Evolutionary conservation across 2,113 vertebrate genomes (phyloP).

Genomic region (Bos indicus): DNA sequence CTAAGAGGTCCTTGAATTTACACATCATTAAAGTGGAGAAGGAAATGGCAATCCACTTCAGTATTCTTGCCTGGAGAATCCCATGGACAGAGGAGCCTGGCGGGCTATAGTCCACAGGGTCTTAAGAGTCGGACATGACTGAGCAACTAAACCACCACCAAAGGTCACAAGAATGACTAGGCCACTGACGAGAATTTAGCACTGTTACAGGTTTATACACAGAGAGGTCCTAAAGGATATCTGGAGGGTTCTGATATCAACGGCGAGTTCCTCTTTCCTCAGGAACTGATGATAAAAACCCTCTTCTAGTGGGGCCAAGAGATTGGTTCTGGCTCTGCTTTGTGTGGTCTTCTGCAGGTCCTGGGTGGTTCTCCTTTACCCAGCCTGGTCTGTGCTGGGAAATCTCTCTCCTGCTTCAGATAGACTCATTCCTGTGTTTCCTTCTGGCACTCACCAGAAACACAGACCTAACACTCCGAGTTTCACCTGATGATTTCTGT

Average conservation of each 20-base stretch:
- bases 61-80: neutral
- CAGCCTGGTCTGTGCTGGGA: neutral
- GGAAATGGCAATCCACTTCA: neutral
- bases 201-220: neutral
- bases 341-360: neutral
- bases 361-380: neutral
- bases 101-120: rapidly evolving
- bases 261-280: neutral
- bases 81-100: neutral
- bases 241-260: neutral
- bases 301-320: neutral
- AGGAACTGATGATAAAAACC: too few relatives aligned
- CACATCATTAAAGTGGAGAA: neutral
- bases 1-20: neutral
- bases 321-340: neutral
- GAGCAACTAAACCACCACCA: neutral
- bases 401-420: neutral
- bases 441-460: neutral
- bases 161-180: neutral
- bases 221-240: neutral
- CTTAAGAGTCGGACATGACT: neutral
- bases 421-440: neutral
- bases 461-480: neutral
- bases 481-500: neutral
- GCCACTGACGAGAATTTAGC: neutral